Conservation (phyloP, 30 jellyfish, hydroid and myxozoan species). For the Aurelia aurita region DNA sequence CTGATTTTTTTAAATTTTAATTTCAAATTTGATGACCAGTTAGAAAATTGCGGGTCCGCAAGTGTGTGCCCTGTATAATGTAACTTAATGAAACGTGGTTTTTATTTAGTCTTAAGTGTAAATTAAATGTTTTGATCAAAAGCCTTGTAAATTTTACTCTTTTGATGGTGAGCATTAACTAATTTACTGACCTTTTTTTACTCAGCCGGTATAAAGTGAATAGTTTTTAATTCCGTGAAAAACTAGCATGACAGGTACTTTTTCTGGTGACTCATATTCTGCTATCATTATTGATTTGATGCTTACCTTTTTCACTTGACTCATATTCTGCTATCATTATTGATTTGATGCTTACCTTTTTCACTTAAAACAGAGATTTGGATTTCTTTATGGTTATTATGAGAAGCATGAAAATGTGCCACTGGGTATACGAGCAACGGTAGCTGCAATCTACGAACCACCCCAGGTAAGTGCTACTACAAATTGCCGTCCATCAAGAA, state of each 20-base stretch:
- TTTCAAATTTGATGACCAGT: no score
- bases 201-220: neutral
- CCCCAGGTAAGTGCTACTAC: conserved; percentile 83
- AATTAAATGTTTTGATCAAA: neutral
- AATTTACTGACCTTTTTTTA: neutral
- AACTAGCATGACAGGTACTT: no score
- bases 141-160: neutral
- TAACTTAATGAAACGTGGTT: no score
- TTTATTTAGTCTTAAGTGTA: no score
- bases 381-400: conserved; percentile 90
- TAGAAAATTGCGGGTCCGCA: no score
- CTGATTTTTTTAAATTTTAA: no score
- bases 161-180: neutral
- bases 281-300: no score
- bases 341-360: neutral
- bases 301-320: no score
- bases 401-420: conserved; percentile 98
- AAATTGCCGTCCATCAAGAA: no score
- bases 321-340: no score
- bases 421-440: conserved; percentile 97
- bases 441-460: conserved; percentile 98
- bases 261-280: neutral
- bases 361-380: conserved; percentile 74
- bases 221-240: no score
- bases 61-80: no score